Percentiles rank a stretch among this genome's conserved stretches.
phyloP scores from a whole-genome alignment of 1,140 invertebrate species.

The Habropoda laboriosa region DNA sequence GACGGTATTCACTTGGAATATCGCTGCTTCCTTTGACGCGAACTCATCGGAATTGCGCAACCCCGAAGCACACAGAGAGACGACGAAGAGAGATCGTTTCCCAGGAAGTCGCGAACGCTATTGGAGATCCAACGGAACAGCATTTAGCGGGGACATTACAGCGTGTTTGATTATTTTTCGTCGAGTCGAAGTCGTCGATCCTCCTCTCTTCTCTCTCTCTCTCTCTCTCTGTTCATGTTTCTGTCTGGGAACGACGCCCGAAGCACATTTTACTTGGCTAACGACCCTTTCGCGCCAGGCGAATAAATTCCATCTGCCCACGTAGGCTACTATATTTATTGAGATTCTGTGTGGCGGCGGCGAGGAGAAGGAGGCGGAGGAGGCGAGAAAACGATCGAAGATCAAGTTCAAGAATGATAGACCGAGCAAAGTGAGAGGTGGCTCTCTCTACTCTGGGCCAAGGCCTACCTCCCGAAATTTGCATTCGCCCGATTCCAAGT shows the following conservation, averaged over 20 bases:
- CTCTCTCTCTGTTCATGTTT: background rate
- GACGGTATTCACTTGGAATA: background rate
- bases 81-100: background rate
- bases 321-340: slow-evolving; percentile 36
- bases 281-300: slow-evolving; percentile 22
- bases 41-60: background rate
- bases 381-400: background rate
- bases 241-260: background rate
- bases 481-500: slow-evolving; percentile 15
- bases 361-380: no score
- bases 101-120: background rate
- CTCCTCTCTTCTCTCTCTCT: background rate
- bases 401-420: slow-evolving; percentile 63
- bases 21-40: background rate
- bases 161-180: slow-evolving; percentile 43
- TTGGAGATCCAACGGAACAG: slow-evolving; percentile 9
- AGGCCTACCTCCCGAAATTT: slow-evolving; percentile 52
- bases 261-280: slow-evolving; percentile 30
- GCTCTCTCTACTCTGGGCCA: slow-evolving; percentile 41
- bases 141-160: slow-evolving; percentile 38
- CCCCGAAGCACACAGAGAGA: background rate
- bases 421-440: background rate
- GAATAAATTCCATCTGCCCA: slow-evolving; percentile 48
- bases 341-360: background rate
- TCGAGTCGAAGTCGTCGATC: slow-evolving; percentile 32